Conservation (phyloP, 2,113 vertebrate genomes). For the Rhynchomys soricoides region DNA sequence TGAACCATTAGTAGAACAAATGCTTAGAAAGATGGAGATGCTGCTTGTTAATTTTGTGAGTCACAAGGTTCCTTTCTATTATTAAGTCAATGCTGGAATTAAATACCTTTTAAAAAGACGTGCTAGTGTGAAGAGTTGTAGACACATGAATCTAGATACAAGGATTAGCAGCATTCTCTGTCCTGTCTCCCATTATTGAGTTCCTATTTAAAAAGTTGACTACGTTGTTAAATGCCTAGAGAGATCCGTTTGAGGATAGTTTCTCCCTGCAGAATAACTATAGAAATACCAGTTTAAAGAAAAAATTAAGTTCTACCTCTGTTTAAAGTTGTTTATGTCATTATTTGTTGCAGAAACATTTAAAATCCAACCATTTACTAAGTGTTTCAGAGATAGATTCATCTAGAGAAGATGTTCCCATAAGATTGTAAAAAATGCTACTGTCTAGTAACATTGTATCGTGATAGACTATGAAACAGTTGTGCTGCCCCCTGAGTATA, state of each 20-base stretch:
- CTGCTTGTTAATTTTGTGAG: not conserved
- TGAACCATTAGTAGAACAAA: not conserved
- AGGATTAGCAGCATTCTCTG: not conserved
- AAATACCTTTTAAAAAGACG: not conserved
- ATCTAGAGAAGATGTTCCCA: not conserved
- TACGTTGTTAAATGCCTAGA: not conserved
- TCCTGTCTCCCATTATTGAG: not conserved
- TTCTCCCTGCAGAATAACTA: not conserved
- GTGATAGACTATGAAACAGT: not conserved
- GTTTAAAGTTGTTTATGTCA: not conserved
- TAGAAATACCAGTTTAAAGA: slow-evolving; percentile 26
- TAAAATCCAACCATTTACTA: not conserved
- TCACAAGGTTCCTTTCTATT: not conserved
- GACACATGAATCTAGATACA: not conserved
- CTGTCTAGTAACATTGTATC: not conserved
- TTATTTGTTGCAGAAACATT: not conserved
- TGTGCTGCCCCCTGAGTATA: not conserved
- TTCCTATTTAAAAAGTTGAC: not conserved
- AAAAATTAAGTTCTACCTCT: not conserved
- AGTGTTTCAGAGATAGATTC: not conserved
- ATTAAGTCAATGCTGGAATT: not conserved
- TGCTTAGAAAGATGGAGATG: not conserved
- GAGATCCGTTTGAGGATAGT: not conserved
- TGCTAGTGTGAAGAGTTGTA: too few species aligned
- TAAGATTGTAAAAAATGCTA: not conserved